phyloP scores from a whole-genome alignment of 2,888 invertebrate genomes.

The Homarus gammarus region DNA sequence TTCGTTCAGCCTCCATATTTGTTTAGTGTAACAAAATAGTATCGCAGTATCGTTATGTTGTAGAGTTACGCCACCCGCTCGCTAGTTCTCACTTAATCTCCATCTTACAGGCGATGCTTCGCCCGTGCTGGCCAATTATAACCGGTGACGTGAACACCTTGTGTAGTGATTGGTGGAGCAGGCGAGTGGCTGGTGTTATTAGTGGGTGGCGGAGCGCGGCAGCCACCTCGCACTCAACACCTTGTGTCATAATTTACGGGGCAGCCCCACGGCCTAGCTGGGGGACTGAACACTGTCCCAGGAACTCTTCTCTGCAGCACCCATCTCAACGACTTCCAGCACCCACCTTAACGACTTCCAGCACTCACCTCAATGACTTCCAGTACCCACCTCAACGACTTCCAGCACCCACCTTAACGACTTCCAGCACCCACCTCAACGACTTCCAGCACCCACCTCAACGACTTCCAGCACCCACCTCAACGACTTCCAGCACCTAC shows the following conservation, averaged over 20 bases:
- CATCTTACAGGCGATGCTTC: background rate
- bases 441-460: no score
- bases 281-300: background rate
- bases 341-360: no score
- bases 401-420: no score
- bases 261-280: background rate
- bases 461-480: no score
- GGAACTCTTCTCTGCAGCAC: background rate
- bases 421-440: no score
- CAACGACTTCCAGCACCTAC: no score
- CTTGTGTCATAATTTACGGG: slow-evolving; percentile 25
- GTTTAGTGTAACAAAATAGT: no score
- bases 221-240: slow-evolving; percentile 34
- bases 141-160: slow-evolving; percentile 32
- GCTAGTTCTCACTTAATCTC: slow-evolving; percentile 32
- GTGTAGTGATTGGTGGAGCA: slow-evolving; percentile 42
- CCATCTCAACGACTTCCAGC: no score
- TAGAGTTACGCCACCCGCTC: background rate
- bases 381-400: no score
- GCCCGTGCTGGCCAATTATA: slow-evolving; percentile 32
- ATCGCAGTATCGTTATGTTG: background rate
- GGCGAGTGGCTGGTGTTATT: slow-evolving; percentile 27
- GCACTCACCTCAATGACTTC: no score
- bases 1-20: no score
- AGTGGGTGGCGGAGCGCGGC: slow-evolving; percentile 32